Evolutionary conservation across 2,888 invertebrate species (phyloP).

Genomic region (Zygaena filipendulae): DNA sequence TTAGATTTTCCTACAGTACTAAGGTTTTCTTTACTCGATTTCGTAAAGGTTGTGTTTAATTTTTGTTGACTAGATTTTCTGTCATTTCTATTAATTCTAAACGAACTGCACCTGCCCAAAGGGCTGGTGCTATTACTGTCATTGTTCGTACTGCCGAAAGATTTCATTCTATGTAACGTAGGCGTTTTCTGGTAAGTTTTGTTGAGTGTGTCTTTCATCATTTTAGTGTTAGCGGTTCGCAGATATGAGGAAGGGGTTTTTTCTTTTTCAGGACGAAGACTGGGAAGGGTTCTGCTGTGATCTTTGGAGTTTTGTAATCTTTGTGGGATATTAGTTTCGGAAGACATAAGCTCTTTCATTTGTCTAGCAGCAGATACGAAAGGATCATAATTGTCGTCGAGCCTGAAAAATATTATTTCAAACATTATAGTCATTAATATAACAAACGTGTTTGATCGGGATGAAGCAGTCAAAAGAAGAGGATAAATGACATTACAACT

Average conservation of each 20-base stretch:
- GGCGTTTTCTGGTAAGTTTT: constrained; percentile 66
- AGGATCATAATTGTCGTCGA: constrained; percentile 76
- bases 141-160: constrained; percentile 52
- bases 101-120: constrained; percentile 55
- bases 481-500: no score
- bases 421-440: no score
- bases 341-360: constrained; percentile 82
- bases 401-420: constrained; percentile 47
- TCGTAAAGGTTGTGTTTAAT: constrained; percentile 56
- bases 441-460: no score
- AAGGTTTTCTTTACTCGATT: constrained; percentile 60
- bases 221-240: constrained; percentile 47
- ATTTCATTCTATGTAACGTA: constrained; percentile 60
- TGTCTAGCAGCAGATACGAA: constrained; percentile 84
- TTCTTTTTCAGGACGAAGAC: constrained; percentile 45
- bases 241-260: constrained; percentile 36
- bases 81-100: constrained; percentile 52
- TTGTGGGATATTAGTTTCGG: constrained; percentile 67
- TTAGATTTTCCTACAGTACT: constrained; percentile 41
- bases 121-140: constrained; percentile 41
- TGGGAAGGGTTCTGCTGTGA: constrained; percentile 50
- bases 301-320: constrained; percentile 51
- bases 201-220: constrained; percentile 59
- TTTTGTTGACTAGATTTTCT: constrained; percentile 54
- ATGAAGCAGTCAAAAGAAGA: no score